phyloP scores from a whole-genome alignment of 2,797 vertebrate species.

The Cirrhinus mrigala region DNA sequence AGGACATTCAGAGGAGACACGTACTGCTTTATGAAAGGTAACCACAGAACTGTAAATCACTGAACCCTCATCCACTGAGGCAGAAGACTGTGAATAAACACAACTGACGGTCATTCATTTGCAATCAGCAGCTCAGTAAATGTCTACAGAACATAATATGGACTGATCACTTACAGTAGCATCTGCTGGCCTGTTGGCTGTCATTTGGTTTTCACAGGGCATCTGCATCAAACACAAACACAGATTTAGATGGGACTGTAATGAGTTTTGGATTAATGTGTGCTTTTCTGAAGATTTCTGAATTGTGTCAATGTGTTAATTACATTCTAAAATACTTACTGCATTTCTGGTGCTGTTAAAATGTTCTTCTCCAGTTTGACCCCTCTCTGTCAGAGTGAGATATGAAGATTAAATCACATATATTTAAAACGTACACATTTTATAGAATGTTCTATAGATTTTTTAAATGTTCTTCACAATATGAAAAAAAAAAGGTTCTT shows the following conservation, averaged over 20 bases:
- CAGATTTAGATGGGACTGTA: neutral
- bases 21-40: neutral
- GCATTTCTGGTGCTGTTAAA: neutral
- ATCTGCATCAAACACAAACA: neutral
- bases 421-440: neutral
- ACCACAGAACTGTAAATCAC: neutral
- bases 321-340: slow-evolving; percentile 11
- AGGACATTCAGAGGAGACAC: neutral
- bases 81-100: neutral
- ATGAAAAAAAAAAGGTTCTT: neutral
- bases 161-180: neutral
- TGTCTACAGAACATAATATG: neutral
- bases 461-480: neutral
- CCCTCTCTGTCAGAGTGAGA: slow-evolving; percentile 3
- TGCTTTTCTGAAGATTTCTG: neutral
- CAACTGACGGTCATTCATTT: neutral
- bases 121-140: neutral
- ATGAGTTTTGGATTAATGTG: neutral
- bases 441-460: neutral
- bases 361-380: neutral
- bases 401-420: neutral
- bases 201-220: neutral
- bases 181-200: neutral
- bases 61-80: neutral
- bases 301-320: too few relatives aligned